These are phyloP conservation scores for Larimichthys polyactis DNA, from an alignment of 2,113 vertebrate species.

Conservation along the genomic window DNA sequence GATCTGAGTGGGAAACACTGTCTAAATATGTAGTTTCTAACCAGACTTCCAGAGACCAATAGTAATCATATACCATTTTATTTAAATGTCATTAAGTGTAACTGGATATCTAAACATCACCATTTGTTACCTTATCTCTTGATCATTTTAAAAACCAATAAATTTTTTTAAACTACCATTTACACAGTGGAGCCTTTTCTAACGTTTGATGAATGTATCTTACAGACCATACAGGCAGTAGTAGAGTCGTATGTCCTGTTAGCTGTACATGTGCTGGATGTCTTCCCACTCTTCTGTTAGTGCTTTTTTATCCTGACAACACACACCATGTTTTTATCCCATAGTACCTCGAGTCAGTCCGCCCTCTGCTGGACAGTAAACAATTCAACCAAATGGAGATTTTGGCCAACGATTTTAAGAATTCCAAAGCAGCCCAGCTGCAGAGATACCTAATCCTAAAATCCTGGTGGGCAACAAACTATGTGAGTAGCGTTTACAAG, in stretches of 20 bases:
- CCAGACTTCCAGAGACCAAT: neutral
- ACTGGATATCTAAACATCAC: neutral
- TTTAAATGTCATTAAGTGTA: neutral
- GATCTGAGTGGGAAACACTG: neutral
- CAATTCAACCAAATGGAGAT: conserved; percentile 86
- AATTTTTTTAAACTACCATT: too few species aligned
- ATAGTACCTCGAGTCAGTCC: conserved; percentile 95
- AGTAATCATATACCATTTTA: neutral
- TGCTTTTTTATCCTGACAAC: conserved; percentile 4
- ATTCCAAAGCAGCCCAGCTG: conserved; percentile 85
- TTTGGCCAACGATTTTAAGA: conserved; percentile 90
- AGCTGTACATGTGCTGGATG: neutral
- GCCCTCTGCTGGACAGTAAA: conserved; percentile 86
- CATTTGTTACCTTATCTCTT: neutral
- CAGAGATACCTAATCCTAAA: conserved; percentile 94
- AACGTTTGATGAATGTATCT: neutral
- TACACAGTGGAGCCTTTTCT: neutral
- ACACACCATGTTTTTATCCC: conserved; percentile 17
- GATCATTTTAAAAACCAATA: neutral
- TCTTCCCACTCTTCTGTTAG: conserved; percentile 6
- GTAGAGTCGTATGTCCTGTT: neutral
- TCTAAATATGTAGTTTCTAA: neutral
- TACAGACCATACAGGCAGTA: neutral
- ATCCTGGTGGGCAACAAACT: conserved; percentile 96
- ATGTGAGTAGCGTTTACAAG: conserved; percentile 83